These are phyloP conservation scores for Percopsis transmontana DNA, from an alignment of 2,113 vertebrate species.

Conservation along the genomic window DNA sequence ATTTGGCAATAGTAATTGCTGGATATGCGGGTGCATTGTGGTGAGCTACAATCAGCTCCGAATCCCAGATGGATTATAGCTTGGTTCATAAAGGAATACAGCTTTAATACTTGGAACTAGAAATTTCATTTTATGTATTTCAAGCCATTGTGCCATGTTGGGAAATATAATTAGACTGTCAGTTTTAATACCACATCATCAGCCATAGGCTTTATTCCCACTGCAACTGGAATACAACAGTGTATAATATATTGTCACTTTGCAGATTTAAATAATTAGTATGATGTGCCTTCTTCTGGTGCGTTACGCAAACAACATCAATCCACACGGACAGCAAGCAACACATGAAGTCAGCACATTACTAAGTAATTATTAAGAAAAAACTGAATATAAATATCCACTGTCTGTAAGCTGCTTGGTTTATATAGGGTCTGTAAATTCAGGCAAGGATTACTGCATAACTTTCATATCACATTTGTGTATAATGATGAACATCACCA, in stretches of 20 bases:
- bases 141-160: slow-evolving; percentile 3
- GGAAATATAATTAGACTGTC: slow-evolving; percentile 20
- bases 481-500: not conserved
- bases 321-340: no score
- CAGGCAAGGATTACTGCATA: not conserved
- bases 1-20: slow-evolving; percentile 39
- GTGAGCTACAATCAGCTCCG: slow-evolving; percentile 20
- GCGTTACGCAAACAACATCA: not conserved
- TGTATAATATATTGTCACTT: slow-evolving; percentile 4
- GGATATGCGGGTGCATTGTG: slow-evolving; percentile 32
- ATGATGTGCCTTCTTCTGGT: slow-evolving; percentile 6
- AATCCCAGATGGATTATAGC: slow-evolving; percentile 22
- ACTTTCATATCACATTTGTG: not conserved
- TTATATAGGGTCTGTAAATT: not conserved
- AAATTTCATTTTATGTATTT: slow-evolving; percentile 1
- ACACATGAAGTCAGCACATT: no score
- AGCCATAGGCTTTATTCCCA: slow-evolving; percentile 10
- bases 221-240: slow-evolving; percentile 13
- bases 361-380: not conserved
- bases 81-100: slow-evolving; percentile 16
- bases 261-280: not conserved
- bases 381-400: slow-evolving; percentile 11
- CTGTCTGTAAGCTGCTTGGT: not conserved
- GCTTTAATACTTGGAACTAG: slow-evolving; percentile 8
- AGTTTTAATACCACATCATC: slow-evolving; percentile 28